These are phyloP conservation scores for Melanotaenia maccullochi DNA, from an alignment of 2,797 vertebrate genomes.

Conservation along the genomic window DNA sequence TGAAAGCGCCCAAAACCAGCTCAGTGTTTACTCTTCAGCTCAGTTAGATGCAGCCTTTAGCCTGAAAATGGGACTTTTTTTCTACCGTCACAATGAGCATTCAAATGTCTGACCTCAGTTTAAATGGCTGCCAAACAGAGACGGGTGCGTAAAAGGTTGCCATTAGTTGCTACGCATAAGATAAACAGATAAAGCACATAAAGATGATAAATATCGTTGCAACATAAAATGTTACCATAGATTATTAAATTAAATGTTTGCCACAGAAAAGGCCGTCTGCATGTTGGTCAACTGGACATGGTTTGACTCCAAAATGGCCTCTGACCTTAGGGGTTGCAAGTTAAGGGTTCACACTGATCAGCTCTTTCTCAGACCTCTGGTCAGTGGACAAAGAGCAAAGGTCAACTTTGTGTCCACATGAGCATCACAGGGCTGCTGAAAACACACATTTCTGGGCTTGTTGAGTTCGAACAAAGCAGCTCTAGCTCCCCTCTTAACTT, in stretches of 20 bases:
- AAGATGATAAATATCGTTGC: not conserved
- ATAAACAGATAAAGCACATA: not conserved
- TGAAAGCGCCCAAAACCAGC: constrained; percentile 46
- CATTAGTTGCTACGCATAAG: too few relatives aligned
- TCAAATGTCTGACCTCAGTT: constrained; percentile 54
- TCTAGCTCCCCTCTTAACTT: constrained; percentile 44
- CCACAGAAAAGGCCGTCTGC: constrained; percentile 27
- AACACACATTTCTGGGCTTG: constrained; percentile 49
- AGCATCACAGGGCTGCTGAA: constrained; percentile 55
- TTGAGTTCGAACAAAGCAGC: constrained; percentile 59
- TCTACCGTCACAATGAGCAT: constrained; percentile 47
- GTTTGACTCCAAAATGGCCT: constrained; percentile 84
- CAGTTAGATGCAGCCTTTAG: constrained; percentile 60
- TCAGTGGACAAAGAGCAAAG: constrained; percentile 76
- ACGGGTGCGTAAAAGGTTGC: constrained; percentile 6
- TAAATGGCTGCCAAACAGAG: constrained; percentile 34
- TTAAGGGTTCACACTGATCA: constrained; percentile 89
- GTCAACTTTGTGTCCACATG: constrained; percentile 76
- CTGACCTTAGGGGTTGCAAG: constrained; percentile 87
- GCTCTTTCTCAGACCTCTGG: constrained; percentile 60
- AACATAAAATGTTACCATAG: not conserved
- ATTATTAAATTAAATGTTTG: not conserved
- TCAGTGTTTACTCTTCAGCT: constrained; percentile 79
- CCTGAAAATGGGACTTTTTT: constrained; percentile 49
- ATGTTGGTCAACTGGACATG: constrained; percentile 64